phyloP scores from a whole-genome alignment of 1,140 invertebrate species.

The Drosophila micromelanica region DNA sequence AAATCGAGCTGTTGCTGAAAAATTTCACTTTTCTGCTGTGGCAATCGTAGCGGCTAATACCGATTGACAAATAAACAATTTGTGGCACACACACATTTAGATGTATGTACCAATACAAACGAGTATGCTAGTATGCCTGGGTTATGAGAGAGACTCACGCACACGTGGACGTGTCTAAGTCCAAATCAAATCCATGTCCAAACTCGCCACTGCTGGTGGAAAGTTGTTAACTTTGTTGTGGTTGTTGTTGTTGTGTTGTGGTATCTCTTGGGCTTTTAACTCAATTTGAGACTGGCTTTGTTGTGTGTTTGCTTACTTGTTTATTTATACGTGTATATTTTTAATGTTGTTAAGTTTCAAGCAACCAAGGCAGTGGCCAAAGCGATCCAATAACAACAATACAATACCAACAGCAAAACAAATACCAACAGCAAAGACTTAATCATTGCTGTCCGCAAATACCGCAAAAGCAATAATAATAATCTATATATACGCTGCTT shows the following conservation, averaged over 20 bases:
- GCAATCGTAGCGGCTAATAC: constrained; percentile 53
- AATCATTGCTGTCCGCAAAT: constrained; percentile 46
- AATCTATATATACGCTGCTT: not conserved
- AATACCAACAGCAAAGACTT: constrained; percentile 33
- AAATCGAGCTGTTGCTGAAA: constrained; percentile 50
- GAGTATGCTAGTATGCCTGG: constrained; percentile 2
- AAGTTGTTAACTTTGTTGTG: constrained; percentile 64
- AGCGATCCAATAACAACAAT: constrained; percentile 40
- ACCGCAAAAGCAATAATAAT: constrained; percentile 43
- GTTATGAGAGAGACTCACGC: constrained; percentile 46
- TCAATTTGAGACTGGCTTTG: constrained; percentile 67
- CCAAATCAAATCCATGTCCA: constrained; percentile 65
- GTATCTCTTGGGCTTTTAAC: constrained; percentile 78
- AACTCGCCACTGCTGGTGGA: constrained; percentile 66
- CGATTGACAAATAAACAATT: constrained; percentile 81
- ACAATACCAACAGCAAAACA: constrained; percentile 15
- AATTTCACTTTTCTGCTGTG: constrained; percentile 72
- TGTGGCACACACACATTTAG: constrained; percentile 39
- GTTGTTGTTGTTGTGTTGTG: constrained; percentile 25
- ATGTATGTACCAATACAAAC: constrained; percentile 2
- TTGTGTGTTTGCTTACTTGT: constrained; percentile 46
- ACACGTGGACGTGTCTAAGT: constrained; percentile 65
- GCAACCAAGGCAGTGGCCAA: constrained; percentile 39
- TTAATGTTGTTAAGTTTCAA: constrained; percentile 62
- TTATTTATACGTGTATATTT: constrained; percentile 72